Evolutionary conservation across 2,797 vertebrate genomes (phyloP).

Genomic region (Pseudomugil tenellus): DNA sequence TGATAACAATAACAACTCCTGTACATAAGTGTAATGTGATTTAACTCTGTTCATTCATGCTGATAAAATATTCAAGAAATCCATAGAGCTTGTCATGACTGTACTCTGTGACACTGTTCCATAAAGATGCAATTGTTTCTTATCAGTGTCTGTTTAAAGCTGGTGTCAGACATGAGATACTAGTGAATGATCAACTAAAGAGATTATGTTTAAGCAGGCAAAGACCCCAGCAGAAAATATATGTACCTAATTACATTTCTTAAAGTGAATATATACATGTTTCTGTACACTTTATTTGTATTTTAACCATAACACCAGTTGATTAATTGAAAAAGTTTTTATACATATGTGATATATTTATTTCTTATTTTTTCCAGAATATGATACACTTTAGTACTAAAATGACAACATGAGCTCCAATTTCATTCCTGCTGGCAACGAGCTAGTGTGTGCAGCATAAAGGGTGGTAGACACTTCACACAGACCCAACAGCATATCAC

Average conservation of each 20-base stretch:
- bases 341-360: too few species aligned
- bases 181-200: conserved; percentile 69
- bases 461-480: conserved; percentile 66
- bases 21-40: neutral
- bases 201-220: conserved; percentile 31
- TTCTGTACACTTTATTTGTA: neutral
- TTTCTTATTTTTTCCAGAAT: too few species aligned
- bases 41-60: neutral
- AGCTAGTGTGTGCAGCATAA: conserved; percentile 18
- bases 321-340: neutral
- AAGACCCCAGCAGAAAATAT: conserved; percentile 18
- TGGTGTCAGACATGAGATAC: conserved; percentile 54
- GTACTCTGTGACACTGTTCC: conserved; percentile 41
- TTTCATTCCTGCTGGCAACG: conserved; percentile 13
- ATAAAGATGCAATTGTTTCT: conserved; percentile 37
- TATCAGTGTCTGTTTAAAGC: conserved; percentile 63
- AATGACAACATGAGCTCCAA: conserved; percentile 5
- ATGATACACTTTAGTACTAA: neutral
- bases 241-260: neutral
- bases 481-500: conserved; percentile 66
- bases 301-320: neutral
- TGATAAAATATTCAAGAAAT: conserved; percentile 2
- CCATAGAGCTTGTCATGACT: neutral
- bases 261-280: neutral
- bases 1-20: neutral